Evolutionary conservation across 2,888 invertebrate genomes (phyloP), one percentile per base, ranked within the genome.

Genomic region (Entomobrya multifasciata): DNA sequence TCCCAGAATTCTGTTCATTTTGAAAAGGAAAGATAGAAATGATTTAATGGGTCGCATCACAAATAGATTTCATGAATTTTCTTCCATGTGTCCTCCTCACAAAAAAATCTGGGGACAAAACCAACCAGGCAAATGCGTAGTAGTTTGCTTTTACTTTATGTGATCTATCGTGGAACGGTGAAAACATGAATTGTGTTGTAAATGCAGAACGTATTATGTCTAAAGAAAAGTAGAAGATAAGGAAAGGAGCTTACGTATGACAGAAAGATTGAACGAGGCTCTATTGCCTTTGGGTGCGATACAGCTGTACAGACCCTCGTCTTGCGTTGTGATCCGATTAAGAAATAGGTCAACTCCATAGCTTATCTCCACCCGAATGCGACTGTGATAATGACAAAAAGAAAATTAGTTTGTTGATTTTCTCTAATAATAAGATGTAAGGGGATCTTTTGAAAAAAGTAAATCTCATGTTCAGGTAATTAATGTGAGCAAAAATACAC

Each of bases 261-360:
- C 90, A 72, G 88, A 88, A 80, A 91, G 89, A 83, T 90, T 90
- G 89, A 91, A 91, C 36, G 84, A 82, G 49, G 88, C 88, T 87
- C 88, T 82, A 17, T 72, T 77, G 30, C 86, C 89, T 74, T 78
- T 90, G n/a, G 87, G 87, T 60, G 52, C 83, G 49, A 87, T 52
- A 80, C 91, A 91, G 44, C 88, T 90, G 88, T 90, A 91, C 6
- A 79, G 79, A 49, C 91, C 91, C 62, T 81, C 90, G 81, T 90
- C 91, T 52, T 88, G 83, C 25, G 89, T 90, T 81, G 90, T 90
- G 25, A 91, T 91, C 74, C 90, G 84, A 49, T 87, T 89, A 41
- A 91, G 86, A 86, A 90, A 91, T 81, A 91, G 86, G 70, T 91
- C 91, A 82, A 90, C 89, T 62, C 90, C 90, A 81, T 88, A 87